A percentile compares a stretch with the other conserved stretches of the same genome.
These are phyloP conservation scores for Scaptomyza flava DNA, from an alignment of 2,888 invertebrate genomes.

Conservation along the genomic window DNA sequence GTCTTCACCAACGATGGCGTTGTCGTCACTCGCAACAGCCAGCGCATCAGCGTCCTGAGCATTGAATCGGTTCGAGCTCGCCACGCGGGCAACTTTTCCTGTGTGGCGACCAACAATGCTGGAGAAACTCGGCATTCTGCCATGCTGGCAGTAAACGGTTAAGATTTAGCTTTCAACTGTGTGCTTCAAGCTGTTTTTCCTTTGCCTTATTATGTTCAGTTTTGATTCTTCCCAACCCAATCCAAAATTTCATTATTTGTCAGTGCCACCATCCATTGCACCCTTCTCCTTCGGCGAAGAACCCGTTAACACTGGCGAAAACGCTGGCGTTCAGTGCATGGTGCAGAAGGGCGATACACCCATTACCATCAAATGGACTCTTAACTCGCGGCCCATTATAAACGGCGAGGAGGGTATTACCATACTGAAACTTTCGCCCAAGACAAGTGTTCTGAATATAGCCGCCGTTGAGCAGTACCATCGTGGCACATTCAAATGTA, in stretches of 20 bases:
- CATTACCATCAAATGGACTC: constrained; percentile 90
- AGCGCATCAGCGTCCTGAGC: constrained; percentile 87
- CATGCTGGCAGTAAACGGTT: constrained; percentile 87
- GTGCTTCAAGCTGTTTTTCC: constrained; percentile 2
- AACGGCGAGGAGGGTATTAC: constrained; percentile 85
- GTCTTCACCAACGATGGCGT: constrained; percentile 86
- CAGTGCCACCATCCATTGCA: constrained; percentile 88
- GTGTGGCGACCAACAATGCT: constrained; percentile 87
- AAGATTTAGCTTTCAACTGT: neutral
- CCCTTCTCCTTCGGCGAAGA: constrained; percentile 90
- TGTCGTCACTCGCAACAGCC: constrained; percentile 86
- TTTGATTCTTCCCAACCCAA: constrained; percentile 14
- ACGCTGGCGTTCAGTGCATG: constrained; percentile 89
- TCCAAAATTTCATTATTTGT: constrained; percentile 16
- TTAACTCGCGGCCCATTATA: constrained; percentile 85
- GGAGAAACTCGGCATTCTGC: constrained; percentile 86
- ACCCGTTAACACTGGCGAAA: constrained; percentile 89
- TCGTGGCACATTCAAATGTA: constrained; percentile 90
- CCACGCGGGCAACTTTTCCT: constrained; percentile 88
- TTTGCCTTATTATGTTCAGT: constrained; percentile 27
- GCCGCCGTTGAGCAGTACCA: constrained; percentile 88
- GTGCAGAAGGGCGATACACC: constrained; percentile 92
- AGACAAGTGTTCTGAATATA: constrained; percentile 88
- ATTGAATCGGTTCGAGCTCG: constrained; percentile 87
- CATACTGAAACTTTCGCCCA: constrained; percentile 86